phyloP scores from a whole-genome alignment of 2,797 vertebrate genomes.

The Apodemus agrarius region DNA sequence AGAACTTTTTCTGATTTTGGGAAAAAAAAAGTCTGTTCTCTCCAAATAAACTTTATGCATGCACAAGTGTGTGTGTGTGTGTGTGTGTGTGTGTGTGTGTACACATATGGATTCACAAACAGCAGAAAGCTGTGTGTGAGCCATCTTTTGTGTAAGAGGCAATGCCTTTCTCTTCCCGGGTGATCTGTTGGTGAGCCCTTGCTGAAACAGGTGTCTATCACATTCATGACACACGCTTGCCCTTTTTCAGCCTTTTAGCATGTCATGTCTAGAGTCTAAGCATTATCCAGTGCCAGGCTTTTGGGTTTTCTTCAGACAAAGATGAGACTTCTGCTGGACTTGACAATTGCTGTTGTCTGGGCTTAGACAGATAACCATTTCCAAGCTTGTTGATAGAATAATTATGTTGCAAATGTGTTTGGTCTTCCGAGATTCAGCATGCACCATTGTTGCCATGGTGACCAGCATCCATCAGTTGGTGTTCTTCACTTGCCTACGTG shows the following conservation, averaged over 20 bases:
- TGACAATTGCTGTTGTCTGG: background rate
- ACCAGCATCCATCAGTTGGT: background rate
- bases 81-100: background rate
- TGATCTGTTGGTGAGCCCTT: background rate
- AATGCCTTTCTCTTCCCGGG: background rate
- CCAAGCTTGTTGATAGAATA: background rate
- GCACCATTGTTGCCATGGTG: background rate
- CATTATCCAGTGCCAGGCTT: background rate
- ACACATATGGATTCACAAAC: background rate
- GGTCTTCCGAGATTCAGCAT: background rate
- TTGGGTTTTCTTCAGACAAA: conserved; percentile 17
- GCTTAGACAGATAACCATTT: background rate
- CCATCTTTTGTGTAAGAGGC: background rate
- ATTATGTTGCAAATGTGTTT: background rate
- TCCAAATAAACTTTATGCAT: background rate
- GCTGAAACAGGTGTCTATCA: background rate
- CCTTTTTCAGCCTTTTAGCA: conserved; percentile 3
- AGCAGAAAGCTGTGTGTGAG: background rate
- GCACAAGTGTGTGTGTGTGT: background rate
- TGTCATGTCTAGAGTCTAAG: background rate
- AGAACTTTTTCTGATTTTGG: background rate
- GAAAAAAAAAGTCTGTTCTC: background rate
- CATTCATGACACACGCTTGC: background rate
- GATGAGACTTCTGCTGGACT: background rate
- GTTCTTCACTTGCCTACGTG: background rate